Base-by-base conservation (phyloP, 2,888 invertebrate genomes). In the Gnatocerus cornutus region DNA sequence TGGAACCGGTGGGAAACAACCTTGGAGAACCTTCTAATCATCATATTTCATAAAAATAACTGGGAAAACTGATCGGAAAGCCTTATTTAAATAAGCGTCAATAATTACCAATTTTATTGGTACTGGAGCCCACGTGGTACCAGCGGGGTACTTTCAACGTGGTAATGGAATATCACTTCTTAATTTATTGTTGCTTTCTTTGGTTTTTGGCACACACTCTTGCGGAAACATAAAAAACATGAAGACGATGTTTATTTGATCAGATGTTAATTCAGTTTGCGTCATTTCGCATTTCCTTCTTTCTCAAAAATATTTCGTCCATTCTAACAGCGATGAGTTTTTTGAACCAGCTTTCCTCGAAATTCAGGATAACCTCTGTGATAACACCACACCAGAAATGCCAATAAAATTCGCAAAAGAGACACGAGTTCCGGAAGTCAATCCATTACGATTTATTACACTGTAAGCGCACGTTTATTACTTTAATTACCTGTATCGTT, bases 321-420 rank as follows among this genome's bases (percentile, higher is more conserved):
- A n/a, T n/a, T n/a, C n/a, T n/a, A n/a, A 21, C 21, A 21, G 21
- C 1, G 21, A 21, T 10, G 8, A 55, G 55, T 37, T 55, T 55
- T 55, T 55, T 55, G 55, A 55, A 55, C 55, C 14, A 55, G 37
- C 16, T 16, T 56, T 56, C 41, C 21, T 41, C 27, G 56, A 43
- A 56, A 16, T 56, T 56, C 56, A 41, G 56, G 56, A 56, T 56
- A 56, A 56, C 56, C 56, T 53, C 53, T 4, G 13, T 1, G 56
- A 56, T 56, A 56, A 55, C 41, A 13, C 7, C 3, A 33, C 29
- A 52, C 33, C 2, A 33, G n/a, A 33, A 33, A 33, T 33, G n/a
- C 1, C 6, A 1, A 33, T 33, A 33, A 33, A 4, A n/a, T 33
- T n/a, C 33, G 33, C 7, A 33, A 33, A n/a, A n/a, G n/a, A n/a